Conservation (phyloP, 2,888 invertebrate genomes). For the Crioceris asparagi region DNA sequence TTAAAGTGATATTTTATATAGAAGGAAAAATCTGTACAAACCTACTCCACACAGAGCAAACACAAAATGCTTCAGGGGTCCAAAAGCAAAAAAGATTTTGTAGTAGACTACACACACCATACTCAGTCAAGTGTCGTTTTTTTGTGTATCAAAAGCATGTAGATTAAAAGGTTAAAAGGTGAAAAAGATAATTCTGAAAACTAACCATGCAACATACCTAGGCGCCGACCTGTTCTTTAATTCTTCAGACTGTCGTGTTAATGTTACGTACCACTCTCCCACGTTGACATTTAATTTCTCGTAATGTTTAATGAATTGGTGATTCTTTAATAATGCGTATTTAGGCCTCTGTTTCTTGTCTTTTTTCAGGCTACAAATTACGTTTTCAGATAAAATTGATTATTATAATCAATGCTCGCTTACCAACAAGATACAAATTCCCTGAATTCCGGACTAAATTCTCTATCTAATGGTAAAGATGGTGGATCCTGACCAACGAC, state of each 20-base stretch:
- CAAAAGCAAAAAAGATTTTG: background rate
- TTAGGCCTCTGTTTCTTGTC: slow-evolving; percentile 90
- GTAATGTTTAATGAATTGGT: slow-evolving; percentile 76
- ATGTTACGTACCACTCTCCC: slow-evolving; percentile 71
- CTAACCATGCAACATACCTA: slow-evolving; percentile 41
- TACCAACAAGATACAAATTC: slow-evolving; percentile 87
- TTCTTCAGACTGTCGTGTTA: slow-evolving; percentile 42
- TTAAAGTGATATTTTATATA: no score
- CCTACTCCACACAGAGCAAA: no score
- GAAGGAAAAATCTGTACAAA: no score
- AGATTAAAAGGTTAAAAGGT: slow-evolving; percentile 11
- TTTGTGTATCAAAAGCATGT: no score
- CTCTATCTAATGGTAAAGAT: slow-evolving; percentile 61
- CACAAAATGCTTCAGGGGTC: background rate
- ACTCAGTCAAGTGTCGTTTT: no score
- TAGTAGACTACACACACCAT: slow-evolving; percentile 1
- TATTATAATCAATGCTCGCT: slow-evolving; percentile 23
- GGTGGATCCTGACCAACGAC: slow-evolving; percentile 84
- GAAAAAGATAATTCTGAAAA: slow-evolving; percentile 25
- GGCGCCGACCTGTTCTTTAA: slow-evolving; percentile 37
- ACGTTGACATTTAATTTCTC: slow-evolving; percentile 59
- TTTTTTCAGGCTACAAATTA: slow-evolving; percentile 70
- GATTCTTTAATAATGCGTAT: slow-evolving; percentile 81
- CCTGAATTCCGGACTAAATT: slow-evolving; percentile 78
- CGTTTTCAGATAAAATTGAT: no score